A percentile compares a stretch with the other conserved stretches of the same genome.
These are phyloP conservation scores for Acrobasis consociella DNA, from an alignment of 2,888 invertebrate genomes.

Conservation along the genomic window DNA sequence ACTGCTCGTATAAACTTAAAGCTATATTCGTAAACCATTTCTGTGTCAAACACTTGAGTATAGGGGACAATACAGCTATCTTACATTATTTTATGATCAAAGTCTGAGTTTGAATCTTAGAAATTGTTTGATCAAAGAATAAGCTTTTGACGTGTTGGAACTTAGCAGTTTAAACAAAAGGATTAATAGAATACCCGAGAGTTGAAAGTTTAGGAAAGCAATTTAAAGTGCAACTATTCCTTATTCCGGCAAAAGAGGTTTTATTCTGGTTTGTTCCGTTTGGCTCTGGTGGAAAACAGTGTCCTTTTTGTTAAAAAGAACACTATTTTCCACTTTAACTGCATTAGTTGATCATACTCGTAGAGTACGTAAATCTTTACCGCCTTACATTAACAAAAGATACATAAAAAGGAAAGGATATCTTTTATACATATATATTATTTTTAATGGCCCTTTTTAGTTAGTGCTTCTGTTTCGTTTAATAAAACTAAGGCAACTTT, in stretches of 20 bases:
- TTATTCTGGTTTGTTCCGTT: constrained; percentile 24
- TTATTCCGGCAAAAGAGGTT: constrained; percentile 11
- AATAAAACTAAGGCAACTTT: too few species aligned
- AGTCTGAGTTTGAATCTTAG: neutral
- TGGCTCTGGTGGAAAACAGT: constrained; percentile 29
- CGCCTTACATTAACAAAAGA: too few species aligned
- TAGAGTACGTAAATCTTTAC: too few species aligned
- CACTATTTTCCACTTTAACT: too few species aligned
- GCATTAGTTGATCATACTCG: too few species aligned
- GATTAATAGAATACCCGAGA: constrained; percentile 47
- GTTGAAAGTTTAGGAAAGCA: constrained; percentile 45
- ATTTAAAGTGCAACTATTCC: constrained; percentile 48
- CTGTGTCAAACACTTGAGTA: too few species aligned
- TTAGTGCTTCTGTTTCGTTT: too few species aligned
- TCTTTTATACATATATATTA: too few species aligned
- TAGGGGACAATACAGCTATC: too few species aligned
- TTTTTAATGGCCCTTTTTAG: too few species aligned
- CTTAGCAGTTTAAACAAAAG: constrained; percentile 47
- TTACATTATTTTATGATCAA: neutral
- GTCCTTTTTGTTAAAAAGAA: constrained; percentile 17
- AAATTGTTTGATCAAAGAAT: neutral
- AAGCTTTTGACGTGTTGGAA: constrained; percentile 37
- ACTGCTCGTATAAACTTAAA: neutral
- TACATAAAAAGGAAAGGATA: too few species aligned
- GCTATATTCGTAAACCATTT: neutral